Evolutionary conservation across 2,888 invertebrate species (phyloP).

Genomic region (Oxycera nigricornis): DNA sequence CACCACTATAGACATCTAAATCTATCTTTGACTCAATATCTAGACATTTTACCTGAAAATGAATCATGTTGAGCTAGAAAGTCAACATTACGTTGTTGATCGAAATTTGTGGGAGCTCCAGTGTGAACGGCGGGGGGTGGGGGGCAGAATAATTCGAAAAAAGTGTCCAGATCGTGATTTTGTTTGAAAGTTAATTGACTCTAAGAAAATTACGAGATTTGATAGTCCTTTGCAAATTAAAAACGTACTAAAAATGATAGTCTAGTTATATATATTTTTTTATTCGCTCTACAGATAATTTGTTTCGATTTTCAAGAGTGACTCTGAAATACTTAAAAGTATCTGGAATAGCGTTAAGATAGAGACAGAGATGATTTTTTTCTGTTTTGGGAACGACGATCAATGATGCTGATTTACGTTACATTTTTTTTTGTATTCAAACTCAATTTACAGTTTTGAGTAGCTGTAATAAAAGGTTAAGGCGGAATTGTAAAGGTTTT

Average conservation of each 20-base stretch:
- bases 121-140: background rate
- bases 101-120: too few relatives aligned
- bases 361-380: too few relatives aligned
- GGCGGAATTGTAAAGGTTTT: too few relatives aligned
- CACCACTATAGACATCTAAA: background rate
- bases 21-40: background rate
- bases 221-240: background rate
- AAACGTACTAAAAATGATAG: too few relatives aligned
- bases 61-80: background rate
- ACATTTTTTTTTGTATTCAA: too few relatives aligned
- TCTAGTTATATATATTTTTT: too few relatives aligned
- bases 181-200: background rate
- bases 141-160: background rate
- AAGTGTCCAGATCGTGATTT: constrained; percentile 16
- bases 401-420: too few relatives aligned
- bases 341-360: too few relatives aligned
- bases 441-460: too few relatives aligned
- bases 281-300: background rate
- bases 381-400: too few relatives aligned
- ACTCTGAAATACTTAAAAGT: background rate
- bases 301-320: background rate
- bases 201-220: background rate
- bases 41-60: background rate
- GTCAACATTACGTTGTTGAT: background rate
- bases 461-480: too few relatives aligned